Evolutionary conservation across 2,888 invertebrate species (phyloP).

Genomic region (Plagodis pulveraria): DNA sequence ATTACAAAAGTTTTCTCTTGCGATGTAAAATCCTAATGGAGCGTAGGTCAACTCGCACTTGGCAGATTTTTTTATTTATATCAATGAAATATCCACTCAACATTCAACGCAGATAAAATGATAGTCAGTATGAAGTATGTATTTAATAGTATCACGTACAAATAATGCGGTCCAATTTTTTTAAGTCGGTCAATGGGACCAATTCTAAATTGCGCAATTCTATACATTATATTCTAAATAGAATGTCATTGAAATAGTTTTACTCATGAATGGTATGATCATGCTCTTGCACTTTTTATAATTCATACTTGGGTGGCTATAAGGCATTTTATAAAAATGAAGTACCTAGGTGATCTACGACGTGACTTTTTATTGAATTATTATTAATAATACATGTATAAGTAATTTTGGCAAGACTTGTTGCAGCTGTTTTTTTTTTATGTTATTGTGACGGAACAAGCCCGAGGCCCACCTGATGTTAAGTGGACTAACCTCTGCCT

Average conservation of each 20-base stretch:
- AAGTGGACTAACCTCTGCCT: too few species aligned
- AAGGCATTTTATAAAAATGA: not conserved
- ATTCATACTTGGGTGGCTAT: not conserved
- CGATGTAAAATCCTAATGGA: too few species aligned
- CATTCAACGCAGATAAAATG: not conserved
- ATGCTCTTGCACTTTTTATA: not conserved
- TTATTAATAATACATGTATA: too few species aligned
- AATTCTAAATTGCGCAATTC: conserved; percentile 22
- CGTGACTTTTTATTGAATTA: too few species aligned
- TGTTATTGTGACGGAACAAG: too few species aligned
- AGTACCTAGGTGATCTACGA: too few species aligned
- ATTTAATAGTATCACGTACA: conserved; percentile 23
- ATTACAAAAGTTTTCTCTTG: too few species aligned
- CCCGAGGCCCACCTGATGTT: too few species aligned
- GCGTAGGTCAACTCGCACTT: too few species aligned
- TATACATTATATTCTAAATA: conserved; percentile 38
- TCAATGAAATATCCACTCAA: not conserved
- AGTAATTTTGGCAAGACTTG: too few species aligned
- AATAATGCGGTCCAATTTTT: conserved; percentile 27
- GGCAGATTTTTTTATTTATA: not conserved
- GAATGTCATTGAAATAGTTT: conserved; percentile 28
- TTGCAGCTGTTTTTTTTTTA: too few species aligned
- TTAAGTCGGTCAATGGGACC: conserved; percentile 28
- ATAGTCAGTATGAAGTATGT: conserved; percentile 7
- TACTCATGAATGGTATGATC: not conserved